Percentiles rank a stretch among this genome's conserved stretches.
These are phyloP conservation scores for Drosophila neonasuta DNA, from an alignment of 2,888 invertebrate genomes.

Conservation along the genomic window DNA sequence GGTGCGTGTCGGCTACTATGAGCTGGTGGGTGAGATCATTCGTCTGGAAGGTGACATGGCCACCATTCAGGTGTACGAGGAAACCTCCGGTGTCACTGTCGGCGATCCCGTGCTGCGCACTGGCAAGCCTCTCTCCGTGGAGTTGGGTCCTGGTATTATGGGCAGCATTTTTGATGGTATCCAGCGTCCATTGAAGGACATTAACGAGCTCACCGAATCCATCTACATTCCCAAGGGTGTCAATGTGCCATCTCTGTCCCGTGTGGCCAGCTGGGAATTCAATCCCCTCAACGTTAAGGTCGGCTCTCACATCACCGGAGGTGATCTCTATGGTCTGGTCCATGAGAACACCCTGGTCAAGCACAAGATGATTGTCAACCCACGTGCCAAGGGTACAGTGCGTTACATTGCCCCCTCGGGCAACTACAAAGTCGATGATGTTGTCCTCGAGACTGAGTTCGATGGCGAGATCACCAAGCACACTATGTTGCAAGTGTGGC, in stretches of 20 bases:
- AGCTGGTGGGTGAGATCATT: constrained; percentile 99
- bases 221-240: constrained; percentile 99
- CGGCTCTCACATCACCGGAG: constrained; percentile 99
- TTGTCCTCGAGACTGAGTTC: constrained; percentile 99
- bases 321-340: constrained; percentile 97
- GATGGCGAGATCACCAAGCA: constrained; percentile 96
- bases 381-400: constrained; percentile 97
- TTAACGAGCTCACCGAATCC: constrained; percentile 94
- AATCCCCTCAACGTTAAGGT: constrained; percentile 91
- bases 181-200: constrained; percentile 98
- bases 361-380: constrained; percentile 97
- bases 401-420: constrained; percentile 97
- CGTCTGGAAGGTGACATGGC: constrained; percentile 99
- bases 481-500: constrained; percentile 99
- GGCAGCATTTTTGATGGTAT: constrained; percentile 99
- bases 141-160: constrained; percentile 99
- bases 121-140: constrained; percentile 99
- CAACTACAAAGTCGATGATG: constrained; percentile 96
- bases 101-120: constrained; percentile 99
- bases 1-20: constrained; percentile 98
- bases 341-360: constrained; percentile 99
- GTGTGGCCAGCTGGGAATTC: constrained; percentile 95
- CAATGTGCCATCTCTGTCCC: constrained; percentile 94
- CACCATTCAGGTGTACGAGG: constrained; percentile 99
- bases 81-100: constrained; percentile 99